A percentile compares a stretch with the other conserved stretches of the same genome.
Evolutionary conservation across 1,140 invertebrate species (phyloP).

Genomic region (Aphis gossypii): DNA sequence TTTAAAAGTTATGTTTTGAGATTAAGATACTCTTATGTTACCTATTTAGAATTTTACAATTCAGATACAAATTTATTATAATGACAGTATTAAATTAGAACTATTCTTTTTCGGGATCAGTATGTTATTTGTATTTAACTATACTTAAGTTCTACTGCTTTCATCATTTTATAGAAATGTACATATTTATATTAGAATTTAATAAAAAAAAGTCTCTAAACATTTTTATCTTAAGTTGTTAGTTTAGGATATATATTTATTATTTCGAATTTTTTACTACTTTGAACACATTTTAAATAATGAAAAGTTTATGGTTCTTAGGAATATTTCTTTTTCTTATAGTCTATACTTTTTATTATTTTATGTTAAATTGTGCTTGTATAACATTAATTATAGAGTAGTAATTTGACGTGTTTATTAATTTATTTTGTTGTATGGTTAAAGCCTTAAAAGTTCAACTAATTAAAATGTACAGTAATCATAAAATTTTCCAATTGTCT

Average conservation of each 20-base stretch:
- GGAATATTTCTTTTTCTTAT: too few species aligned
- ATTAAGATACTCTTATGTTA: not conserved
- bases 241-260: not conserved
- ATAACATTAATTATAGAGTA: not conserved
- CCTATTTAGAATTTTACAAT: too few species aligned
- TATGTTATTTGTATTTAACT: not conserved
- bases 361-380: not conserved
- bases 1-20: not conserved
- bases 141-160: not conserved
- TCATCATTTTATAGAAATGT: not conserved
- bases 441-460: not conserved
- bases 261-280: not conserved
- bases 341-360: too few species aligned
- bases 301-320: not conserved
- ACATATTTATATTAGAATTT: not conserved
- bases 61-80: too few species aligned
- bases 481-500: not conserved
- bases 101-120: too few species aligned
- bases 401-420: not conserved
- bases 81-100: not conserved
- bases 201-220: not conserved
- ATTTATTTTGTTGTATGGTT: conserved; percentile 20
- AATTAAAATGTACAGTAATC: not conserved
- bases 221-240: not conserved
- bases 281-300: not conserved